phyloP scores from a whole-genome alignment of 2,797 vertebrate species.

The Mormyrus hasselquistii region DNA sequence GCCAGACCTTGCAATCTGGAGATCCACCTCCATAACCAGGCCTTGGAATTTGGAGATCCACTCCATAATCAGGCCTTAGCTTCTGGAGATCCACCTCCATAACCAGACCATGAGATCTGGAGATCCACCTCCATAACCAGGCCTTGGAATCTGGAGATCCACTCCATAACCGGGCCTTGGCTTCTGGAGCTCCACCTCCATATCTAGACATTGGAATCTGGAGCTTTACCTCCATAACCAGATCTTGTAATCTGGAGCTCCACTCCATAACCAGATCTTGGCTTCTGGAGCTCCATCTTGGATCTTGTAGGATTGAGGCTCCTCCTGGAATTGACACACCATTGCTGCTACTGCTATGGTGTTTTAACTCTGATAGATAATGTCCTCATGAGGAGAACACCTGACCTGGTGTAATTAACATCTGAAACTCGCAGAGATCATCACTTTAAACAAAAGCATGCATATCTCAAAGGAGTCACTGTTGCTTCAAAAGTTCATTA shows the following conservation, averaged over 20 bases:
- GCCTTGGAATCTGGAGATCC: neutral
- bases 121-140: neutral
- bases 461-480: neutral
- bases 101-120: neutral
- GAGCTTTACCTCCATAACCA: neutral
- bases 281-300: neutral
- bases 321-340: conserved; percentile 2
- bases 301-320: conserved; percentile 9
- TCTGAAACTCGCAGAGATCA: neutral
- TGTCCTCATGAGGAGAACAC: neutral
- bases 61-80: neutral
- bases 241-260: neutral
- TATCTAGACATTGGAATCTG: too few relatives aligned
- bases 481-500: neutral
- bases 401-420: neutral
- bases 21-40: neutral
- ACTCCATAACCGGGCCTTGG: neutral
- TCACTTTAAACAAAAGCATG: neutral
- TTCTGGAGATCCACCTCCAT: neutral
- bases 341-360: neutral
- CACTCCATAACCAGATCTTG: neutral
- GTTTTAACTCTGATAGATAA: neutral
- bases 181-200: neutral
- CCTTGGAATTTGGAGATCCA: neutral
- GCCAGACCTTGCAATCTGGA: neutral